Evolutionary conservation across 2,113 vertebrate species (phyloP).

Genomic region (Bos indicus): DNA sequence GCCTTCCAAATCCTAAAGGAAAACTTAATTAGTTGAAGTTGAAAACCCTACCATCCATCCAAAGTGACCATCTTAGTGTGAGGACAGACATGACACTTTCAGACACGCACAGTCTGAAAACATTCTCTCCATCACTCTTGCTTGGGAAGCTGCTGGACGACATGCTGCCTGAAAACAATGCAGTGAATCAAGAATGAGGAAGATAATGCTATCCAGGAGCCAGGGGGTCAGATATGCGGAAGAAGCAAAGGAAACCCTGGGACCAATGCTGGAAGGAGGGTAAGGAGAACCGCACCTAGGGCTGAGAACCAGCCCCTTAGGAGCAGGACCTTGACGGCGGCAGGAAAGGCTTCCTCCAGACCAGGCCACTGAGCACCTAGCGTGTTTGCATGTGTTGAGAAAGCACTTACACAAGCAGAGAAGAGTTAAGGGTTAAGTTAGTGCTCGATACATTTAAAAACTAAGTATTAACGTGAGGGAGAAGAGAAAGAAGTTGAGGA

Average conservation of each 20-base stretch:
- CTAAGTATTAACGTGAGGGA: neutral
- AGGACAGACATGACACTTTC: neutral
- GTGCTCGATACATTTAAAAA: neutral
- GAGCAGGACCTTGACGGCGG: rapidly evolving
- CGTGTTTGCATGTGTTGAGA: neutral
- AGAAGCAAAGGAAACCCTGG: neutral
- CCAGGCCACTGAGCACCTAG: neutral
- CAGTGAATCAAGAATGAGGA: neutral
- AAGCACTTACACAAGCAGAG: neutral
- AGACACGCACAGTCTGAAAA: neutral
- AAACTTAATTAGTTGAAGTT: neutral
- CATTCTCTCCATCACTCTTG: neutral
- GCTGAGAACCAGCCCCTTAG: neutral
- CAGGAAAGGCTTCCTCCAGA: neutral
- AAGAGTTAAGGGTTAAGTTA: too few species aligned
- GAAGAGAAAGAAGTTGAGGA: neutral
- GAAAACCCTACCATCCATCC: neutral
- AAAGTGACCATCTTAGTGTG: neutral
- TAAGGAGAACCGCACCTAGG: rapidly evolving
- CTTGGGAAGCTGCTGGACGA: neutral
- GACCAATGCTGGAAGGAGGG: neutral
- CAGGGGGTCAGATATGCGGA: neutral
- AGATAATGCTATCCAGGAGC: neutral
- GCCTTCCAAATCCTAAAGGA: neutral
- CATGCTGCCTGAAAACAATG: neutral